phyloP scores from a whole-genome alignment of 1,140 invertebrate species.

The Diuraphis noxia region DNA sequence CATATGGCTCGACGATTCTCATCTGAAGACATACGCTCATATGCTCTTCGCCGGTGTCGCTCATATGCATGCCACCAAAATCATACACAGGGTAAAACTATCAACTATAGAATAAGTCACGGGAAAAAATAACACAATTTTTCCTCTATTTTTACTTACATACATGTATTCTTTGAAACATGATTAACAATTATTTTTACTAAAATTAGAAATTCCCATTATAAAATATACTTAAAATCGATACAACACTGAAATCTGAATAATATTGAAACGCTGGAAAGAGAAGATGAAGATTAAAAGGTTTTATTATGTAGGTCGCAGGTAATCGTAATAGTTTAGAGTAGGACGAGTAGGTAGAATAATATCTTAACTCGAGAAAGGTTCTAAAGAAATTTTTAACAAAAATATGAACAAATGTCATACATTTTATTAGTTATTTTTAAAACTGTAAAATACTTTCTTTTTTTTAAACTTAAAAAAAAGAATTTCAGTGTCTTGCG shows the following conservation, averaged over 20 bases:
- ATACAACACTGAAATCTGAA: neutral
- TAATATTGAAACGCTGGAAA: neutral
- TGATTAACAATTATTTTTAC: neutral
- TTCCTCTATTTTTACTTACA: conserved; percentile 62
- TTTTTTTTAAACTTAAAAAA: too few relatives aligned
- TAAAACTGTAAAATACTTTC: too few relatives aligned
- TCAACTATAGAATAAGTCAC: neutral
- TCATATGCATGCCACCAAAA: conserved; percentile 85
- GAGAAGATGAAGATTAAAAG: neutral
- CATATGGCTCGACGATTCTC: conserved; percentile 71
- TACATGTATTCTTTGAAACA: neutral
- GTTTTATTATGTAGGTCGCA: too few relatives aligned
- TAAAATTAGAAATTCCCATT: neutral
- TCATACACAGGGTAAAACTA: conserved; percentile 89
- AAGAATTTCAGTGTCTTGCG: too few relatives aligned
- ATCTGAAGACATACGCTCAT: conserved; percentile 84
- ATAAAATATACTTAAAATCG: neutral
- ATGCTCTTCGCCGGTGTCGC: conserved; percentile 90
- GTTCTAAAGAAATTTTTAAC: neutral
- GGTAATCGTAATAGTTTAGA: neutral
- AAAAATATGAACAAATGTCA: neutral
- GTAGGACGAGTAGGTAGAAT: too few relatives aligned
- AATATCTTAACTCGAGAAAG: neutral
- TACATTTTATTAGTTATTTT: too few relatives aligned
- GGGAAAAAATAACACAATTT: neutral